Evolutionary conservation across 2,888 invertebrate genomes (phyloP), one percentile per base, ranked within the genome.

Genomic region (Metallyticus violacea): DNA sequence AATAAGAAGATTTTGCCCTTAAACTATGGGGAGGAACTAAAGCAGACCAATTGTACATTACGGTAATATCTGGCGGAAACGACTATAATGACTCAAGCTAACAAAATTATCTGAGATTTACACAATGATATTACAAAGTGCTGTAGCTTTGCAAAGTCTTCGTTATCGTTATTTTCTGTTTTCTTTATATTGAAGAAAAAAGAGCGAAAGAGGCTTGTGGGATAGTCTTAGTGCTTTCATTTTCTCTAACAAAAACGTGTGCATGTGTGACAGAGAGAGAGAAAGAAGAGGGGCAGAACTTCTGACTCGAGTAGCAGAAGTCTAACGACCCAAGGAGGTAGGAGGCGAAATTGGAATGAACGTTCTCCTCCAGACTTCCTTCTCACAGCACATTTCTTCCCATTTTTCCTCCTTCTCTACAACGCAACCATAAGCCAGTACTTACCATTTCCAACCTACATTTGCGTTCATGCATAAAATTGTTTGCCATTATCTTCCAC

Each of bases 401-500:
- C 82, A 26, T 76, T 81, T 26, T 26, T 62, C 22, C 40, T 62
- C 40, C 40, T 62, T 62, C 40, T 62, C 40, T 62, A 62, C 40
- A 62, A 62, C 40, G 40, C 29, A 25, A 80, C 80, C 22, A 80
- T 28, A 81, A 81, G 25, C 4, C 76, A 82, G 62, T 26, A 82
- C 82, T 82, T 76, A 76, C 76, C 62, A 76, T n/a, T 62, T 62
- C 62, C 26, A 82, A 82, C 26, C 40, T 81, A 25, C 81, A 77
- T 81, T 80, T 81, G 76, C 86, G 30, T 86, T 77, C 86, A 81
- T 81, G 81, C 86, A 77, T 81, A 81, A 86, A 86, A 81, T 81
- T 85, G 81, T 85, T 28, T 81, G 77, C 85, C 81, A 29, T 85
- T 85, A 85, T 85, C 85, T 86, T 76, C 83, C 86, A 77, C 28